These are phyloP conservation scores for Chloroceryle inda DNA, from an alignment of 2,797 vertebrate genomes.

Conservation along the genomic window DNA sequence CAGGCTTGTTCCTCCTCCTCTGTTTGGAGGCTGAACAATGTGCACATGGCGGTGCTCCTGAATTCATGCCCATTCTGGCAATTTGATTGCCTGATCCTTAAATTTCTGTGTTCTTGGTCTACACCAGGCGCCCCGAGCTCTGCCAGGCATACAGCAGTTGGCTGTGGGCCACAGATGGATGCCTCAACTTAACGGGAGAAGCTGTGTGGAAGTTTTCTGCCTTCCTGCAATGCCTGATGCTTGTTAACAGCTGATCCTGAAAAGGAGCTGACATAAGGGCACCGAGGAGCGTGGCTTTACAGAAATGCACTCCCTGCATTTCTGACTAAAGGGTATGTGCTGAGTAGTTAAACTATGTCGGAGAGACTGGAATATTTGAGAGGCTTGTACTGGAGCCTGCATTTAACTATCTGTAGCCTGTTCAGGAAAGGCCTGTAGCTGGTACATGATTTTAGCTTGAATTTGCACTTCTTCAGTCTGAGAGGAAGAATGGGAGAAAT, in stretches of 20 bases:
- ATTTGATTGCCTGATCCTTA: conserved; percentile 1
- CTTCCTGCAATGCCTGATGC: not conserved
- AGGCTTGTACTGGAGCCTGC: not conserved
- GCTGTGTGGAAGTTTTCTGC: not conserved
- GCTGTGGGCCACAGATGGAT: not conserved
- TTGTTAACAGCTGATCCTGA: conserved; percentile 29
- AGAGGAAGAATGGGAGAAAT: conserved; percentile 67
- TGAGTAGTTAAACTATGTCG: not conserved
- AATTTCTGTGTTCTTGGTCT: conserved; percentile 42
- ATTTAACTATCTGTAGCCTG: not conserved
- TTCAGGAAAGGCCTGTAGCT: not conserved
- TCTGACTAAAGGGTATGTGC: conserved; percentile 27
- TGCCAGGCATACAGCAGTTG: not conserved
- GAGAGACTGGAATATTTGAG: not conserved
- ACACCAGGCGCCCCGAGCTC: conserved; percentile 8
- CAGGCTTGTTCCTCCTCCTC: not conserved
- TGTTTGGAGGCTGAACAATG: not conserved
- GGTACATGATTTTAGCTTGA: not conserved
- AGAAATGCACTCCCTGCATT: conserved; percentile 20
- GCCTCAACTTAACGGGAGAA: conserved; percentile 7
- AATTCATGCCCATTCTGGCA: not conserved
- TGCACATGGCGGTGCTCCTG: accelerated
- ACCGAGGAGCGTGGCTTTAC: not conserved
- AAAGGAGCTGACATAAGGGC: conserved; percentile 22
- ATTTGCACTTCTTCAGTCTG: conserved; percentile 41